Percentiles rank a stretch among this genome's conserved stretches.
These are phyloP conservation scores for Diploptera punctata DNA, from an alignment of 2,888 invertebrate genomes.

Conservation along the genomic window DNA sequence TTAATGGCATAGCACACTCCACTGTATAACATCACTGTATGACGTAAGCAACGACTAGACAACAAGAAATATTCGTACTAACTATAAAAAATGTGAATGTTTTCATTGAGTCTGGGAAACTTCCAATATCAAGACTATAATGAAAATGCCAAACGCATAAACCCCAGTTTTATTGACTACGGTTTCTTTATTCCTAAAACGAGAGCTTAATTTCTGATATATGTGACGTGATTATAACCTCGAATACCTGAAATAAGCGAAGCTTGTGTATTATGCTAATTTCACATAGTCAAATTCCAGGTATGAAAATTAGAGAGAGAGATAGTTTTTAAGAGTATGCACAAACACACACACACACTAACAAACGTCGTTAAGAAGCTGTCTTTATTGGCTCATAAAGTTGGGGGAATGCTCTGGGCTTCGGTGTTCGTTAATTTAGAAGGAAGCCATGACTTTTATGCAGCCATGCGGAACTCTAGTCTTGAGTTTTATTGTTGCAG, in stretches of 20 bases:
- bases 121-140: too few relatives aligned
- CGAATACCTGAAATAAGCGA: background rate
- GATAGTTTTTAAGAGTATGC: background rate
- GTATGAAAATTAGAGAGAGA: conserved; percentile 20
- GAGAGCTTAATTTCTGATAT: too few relatives aligned
- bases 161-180: too few relatives aligned
- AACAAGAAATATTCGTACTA: too few relatives aligned
- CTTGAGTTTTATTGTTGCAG: background rate
- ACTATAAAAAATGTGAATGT: too few relatives aligned
- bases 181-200: too few relatives aligned
- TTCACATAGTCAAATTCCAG: conserved; percentile 12
- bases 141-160: too few relatives aligned
- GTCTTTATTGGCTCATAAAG: conserved; percentile 27
- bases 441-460: conserved; percentile 16
- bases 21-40: too few relatives aligned
- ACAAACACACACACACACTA: background rate
- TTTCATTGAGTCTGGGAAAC: too few relatives aligned
- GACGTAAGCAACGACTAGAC: too few relatives aligned
- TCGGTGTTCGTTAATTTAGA: conserved; percentile 22
- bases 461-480: conserved; percentile 21
- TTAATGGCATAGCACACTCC: too few relatives aligned
- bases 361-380: conserved; percentile 23
- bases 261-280: conserved; percentile 6
- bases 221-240: too few relatives aligned
- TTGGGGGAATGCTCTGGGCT: conserved; percentile 14